Conservation (phyloP, 2,113 vertebrate species). For the Eleginops maclovinus region DNA sequence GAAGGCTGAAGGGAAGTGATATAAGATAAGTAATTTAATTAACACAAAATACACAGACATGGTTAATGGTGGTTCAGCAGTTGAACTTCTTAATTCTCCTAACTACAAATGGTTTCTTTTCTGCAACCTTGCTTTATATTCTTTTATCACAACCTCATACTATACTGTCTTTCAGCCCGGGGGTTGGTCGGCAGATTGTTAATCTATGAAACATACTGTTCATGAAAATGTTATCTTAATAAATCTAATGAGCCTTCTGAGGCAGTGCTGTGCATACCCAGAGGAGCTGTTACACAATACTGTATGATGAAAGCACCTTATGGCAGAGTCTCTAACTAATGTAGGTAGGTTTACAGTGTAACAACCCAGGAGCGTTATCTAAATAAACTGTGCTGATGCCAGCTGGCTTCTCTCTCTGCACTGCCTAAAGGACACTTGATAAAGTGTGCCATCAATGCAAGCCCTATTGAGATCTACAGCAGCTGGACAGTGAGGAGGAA, state of each 20-base stretch:
- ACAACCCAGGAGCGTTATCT: constrained; percentile 58
- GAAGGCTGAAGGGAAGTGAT: neutral
- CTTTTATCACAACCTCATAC: constrained; percentile 3
- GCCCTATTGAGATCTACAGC: constrained; percentile 37
- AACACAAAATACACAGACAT: neutral
- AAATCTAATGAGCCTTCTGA: constrained; percentile 17
- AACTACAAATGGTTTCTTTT: neutral
- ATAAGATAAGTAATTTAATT: neutral
- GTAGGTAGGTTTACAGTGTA: constrained; percentile 50
- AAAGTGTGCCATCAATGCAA: constrained; percentile 50
- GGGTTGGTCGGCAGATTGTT: constrained; percentile 32
- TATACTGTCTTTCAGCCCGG: neutral
- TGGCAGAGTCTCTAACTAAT: constrained; percentile 51
- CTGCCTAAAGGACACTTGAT: constrained; percentile 64
- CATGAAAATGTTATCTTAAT: constrained; percentile 37
- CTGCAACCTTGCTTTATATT: neutral
- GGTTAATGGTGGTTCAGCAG: neutral
- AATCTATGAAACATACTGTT: constrained; percentile 9
- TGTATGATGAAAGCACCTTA: constrained; percentile 50
- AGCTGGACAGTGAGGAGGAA: constrained; percentile 36
- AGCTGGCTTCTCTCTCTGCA: constrained; percentile 64
- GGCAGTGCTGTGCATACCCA: neutral
- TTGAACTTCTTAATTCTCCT: neutral
- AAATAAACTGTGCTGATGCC: constrained; percentile 65
- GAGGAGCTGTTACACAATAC: constrained; percentile 43